Base-by-base conservation (phyloP, 2,888 invertebrate genomes). In the Chesias legatella region DNA sequence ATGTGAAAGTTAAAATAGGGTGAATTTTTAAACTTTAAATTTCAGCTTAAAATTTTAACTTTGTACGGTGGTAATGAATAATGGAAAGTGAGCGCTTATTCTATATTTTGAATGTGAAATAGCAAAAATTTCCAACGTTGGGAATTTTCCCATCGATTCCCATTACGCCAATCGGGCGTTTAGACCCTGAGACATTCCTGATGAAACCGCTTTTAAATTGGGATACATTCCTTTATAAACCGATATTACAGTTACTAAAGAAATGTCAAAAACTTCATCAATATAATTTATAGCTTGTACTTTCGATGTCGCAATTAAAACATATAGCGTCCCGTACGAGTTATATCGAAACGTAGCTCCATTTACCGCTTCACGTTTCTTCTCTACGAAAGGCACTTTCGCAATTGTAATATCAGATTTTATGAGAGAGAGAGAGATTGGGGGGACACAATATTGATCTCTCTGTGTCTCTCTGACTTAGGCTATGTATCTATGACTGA, bases 31-130 rank as follows among this genome's bases (percentile, higher is more conserved):
- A 42, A 33, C 22, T 26, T 38, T 34, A 20, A 11, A 44, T 30
- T 28, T 35, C 28, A 13, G 39, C 44, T 44, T 44, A 7, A 21
- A 28, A 32, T 34, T 35, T 37, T 7, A 31, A 23, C 29, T 32
- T 35, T 6, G 32, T 5, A 17, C 6, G 11, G 32, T 44, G 39
- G 34, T 25, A 22, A 31, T 30, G 28, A 34, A 10, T 30, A 22
- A 27, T 11, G 21, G 22, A 32, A 21, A 22, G 22, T 7, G 29
- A 24, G 17, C 26, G 34, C 6, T 30, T 17, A 13, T 30, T 35
- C 21, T 34, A 20, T 30, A 21, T 37, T 33, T 36, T 20, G 25
- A 23, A 36, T 8, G 8, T n/a, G 10, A 10, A 7, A 20, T 33
- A 32, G 13, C 5, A 23, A 28, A 43, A 32, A 10, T 22, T 22